Percentiles rank a stretch among this genome's conserved stretches.
Evolutionary conservation across 53 echinoderm and acorn worm species (phyloP).

Genomic region (Stichopus horrens): DNA sequence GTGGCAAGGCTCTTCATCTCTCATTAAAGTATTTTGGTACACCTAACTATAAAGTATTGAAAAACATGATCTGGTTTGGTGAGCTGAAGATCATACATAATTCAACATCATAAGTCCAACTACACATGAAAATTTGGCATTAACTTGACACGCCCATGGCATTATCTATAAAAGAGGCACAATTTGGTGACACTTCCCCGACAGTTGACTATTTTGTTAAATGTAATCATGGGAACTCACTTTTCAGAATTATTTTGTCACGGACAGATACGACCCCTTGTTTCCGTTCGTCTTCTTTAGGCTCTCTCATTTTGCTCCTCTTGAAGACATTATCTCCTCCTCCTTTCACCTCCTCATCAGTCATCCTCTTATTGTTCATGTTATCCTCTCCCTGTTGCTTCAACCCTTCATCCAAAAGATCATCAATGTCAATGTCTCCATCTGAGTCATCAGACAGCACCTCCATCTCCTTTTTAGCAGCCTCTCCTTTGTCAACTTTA

Average conservation of each 20-base stretch:
- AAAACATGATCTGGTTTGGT: too few species aligned
- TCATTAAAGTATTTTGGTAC: too few species aligned
- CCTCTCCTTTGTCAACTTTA: too few species aligned
- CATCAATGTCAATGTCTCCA: conserved; percentile 76
- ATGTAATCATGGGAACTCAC: conserved; percentile 50
- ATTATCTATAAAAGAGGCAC: too few species aligned
- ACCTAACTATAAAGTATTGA: too few species aligned
- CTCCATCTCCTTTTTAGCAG: conserved; percentile 30
- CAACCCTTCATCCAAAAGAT: conserved; percentile 73
- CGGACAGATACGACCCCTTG: conserved; percentile 72
- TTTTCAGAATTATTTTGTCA: conserved; percentile 73
- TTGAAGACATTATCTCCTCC: neutral
- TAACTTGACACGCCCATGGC: too few species aligned
- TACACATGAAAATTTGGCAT: too few species aligned
- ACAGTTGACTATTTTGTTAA: neutral
- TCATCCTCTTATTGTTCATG: conserved; percentile 42
- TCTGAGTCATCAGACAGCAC: conserved; percentile 54
- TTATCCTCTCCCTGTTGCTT: conserved; percentile 65
- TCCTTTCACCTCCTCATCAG: neutral
- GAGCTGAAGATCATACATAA: too few species aligned
- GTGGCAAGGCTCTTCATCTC: too few species aligned
- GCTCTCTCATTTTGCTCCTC: conserved; percentile 41
- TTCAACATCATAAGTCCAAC: too few species aligned
- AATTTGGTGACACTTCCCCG: too few species aligned
- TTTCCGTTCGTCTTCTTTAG: conserved; percentile 47